These are phyloP conservation scores for Eristalinus sepulchralis DNA, from an alignment of 2,888 invertebrate species.

Conservation along the genomic window DNA sequence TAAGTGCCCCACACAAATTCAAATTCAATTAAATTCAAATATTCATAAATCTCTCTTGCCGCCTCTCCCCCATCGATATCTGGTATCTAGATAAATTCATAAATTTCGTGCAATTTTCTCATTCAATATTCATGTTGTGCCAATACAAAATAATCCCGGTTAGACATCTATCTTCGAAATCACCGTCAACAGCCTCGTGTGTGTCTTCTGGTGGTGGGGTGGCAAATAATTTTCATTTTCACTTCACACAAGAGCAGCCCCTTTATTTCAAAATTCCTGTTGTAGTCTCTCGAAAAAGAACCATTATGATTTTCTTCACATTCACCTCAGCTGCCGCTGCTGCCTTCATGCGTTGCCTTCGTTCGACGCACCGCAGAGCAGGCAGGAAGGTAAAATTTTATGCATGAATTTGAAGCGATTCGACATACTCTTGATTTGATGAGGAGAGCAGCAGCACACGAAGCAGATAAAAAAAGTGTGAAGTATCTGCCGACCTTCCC, in stretches of 20 bases:
- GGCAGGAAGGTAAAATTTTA: slow-evolving; percentile 15
- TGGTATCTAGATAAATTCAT: slow-evolving; percentile 45
- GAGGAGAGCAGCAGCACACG: slow-evolving; percentile 13
- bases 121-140: slow-evolving; percentile 56
- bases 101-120: slow-evolving; percentile 22
- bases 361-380: too few relatives aligned
- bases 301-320: slow-evolving; percentile 12
- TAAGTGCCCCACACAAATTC: slow-evolving; percentile 81
- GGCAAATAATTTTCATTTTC: slow-evolving; percentile 27
- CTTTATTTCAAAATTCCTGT: not conserved
- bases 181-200: slow-evolving; percentile 25
- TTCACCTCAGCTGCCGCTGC: slow-evolving; percentile 62
- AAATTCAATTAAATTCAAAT: slow-evolving; percentile 51
- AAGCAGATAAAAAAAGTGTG: slow-evolving; percentile 44
- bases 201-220: slow-evolving; percentile 18
- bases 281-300: not conserved
- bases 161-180: slow-evolving; percentile 34
- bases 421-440: slow-evolving; percentile 63
- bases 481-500: slow-evolving; percentile 50
- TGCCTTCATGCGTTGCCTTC: not conserved
- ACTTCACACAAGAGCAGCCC: slow-evolving; percentile 7
- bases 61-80: not conserved
- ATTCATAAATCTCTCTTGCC: slow-evolving; percentile 25
- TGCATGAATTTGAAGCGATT: slow-evolving; percentile 60
- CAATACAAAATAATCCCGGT: slow-evolving; percentile 37